Evolutionary conservation across 2,797 vertebrate genomes (phyloP), one percentile per base, ranked within the genome.

Genomic region (Hafferia zeledoni): DNA sequence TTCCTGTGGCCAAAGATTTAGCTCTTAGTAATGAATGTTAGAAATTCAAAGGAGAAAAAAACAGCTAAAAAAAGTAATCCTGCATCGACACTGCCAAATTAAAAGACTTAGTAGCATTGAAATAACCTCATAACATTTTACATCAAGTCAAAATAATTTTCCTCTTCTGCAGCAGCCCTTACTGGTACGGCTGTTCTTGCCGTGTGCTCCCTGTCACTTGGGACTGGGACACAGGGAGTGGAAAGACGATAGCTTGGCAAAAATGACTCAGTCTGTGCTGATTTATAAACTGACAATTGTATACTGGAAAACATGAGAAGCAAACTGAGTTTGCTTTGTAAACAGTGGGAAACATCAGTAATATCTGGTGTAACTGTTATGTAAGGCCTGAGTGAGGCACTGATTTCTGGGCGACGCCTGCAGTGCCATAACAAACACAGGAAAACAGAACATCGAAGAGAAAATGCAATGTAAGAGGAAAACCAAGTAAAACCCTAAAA

Each of bases 301-400:
- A 22, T 56, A 79, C 63, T 78, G 87, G 83, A 85, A 95, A 90
- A 87, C 87, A 90, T 28, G 25, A 85, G 78, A 47, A 70, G 37
- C 41, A 92, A 64, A 68, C 47, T 0, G 35, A 57, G 25, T 55
- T 52, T 89, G 41, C 57, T 89, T 76, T 92, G 84, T 96, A 88
- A 95, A 91, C 76, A 90, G 74, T 25, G 33, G 70, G 67, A 74
- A 79, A 53, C n/a, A 71, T n/a, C 92, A 96, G 83, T 31, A 80
- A 17, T 92, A 85, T 84, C 53, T 93, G 59, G 61, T 70, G 79
- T 59, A 37, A 50, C 37, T 55, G 25, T 87, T 93, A 90, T 2
- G 72, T 84, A 91, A 93, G 0, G 8, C 35, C 49, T 0, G 22
- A 90, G 71, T 43, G 55, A 70, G 79, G 55, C 47, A 43, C 74